Percentiles rank a stretch among this genome's conserved stretches.
These are phyloP conservation scores for Oegoconia quadripuncta DNA, from an alignment of 2,888 invertebrate species.

Conservation along the genomic window DNA sequence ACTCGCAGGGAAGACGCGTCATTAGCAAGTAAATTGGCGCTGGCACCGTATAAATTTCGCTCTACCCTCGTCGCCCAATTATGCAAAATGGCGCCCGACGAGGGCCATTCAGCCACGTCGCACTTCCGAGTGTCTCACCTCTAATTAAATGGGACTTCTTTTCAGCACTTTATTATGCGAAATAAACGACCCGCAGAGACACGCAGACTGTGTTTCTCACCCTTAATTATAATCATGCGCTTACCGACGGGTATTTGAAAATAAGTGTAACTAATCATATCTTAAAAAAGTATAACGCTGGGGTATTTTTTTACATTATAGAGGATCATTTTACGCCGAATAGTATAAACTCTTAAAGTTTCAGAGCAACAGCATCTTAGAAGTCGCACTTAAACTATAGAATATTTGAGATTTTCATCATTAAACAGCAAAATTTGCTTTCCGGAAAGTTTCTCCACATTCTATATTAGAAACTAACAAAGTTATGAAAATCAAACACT, in stretches of 20 bases:
- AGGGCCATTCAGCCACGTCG: constrained; percentile 70
- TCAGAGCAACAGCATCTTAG: no score
- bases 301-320: no score
- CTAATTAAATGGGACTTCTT: constrained; percentile 77
- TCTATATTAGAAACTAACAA: no score
- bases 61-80: constrained; percentile 73
- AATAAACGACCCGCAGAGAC: constrained; percentile 62
- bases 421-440: no score
- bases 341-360: no score
- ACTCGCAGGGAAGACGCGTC: constrained; percentile 64
- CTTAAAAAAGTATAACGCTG: no score
- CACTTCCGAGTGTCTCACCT: constrained; percentile 71
- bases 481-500: no score
- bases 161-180: constrained; percentile 74
- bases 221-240: constrained; percentile 12
- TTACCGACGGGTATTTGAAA: constrained; percentile 2
- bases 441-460: no score
- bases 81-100: constrained; percentile 77
- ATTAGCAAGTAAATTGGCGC: constrained; percentile 78
- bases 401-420: no score
- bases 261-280: neutral
- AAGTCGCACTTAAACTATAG: no score
- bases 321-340: no score
- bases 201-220: constrained; percentile 20
- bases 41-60: constrained; percentile 74